Evolutionary conservation across 2,797 vertebrate species (phyloP), one percentile per base, ranked within the genome.

Genomic region (Sebastiscus tertius): DNA sequence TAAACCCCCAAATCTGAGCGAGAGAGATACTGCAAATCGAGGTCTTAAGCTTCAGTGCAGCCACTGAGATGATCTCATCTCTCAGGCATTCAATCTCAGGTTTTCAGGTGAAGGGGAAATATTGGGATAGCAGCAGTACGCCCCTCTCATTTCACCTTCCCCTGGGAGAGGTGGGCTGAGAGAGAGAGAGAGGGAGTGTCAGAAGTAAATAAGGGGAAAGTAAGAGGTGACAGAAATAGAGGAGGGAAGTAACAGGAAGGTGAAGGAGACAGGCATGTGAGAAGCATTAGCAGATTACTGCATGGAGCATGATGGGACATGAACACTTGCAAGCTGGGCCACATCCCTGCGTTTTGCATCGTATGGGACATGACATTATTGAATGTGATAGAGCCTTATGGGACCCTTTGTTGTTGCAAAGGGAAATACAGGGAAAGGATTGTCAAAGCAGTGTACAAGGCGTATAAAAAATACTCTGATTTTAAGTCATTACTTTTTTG

Each of bases 301-400:
- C 72, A 85, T 85, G 75, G 58, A 92, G 91, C 94, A 68, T 94
- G 95, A 95, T 87, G 77, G 81, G 92, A 93, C 95, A 93, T 82
- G 93, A 94, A 82, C 66, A 62, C 77, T 78, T 81, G 86, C 84
- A 63, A 74, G 74, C 72, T 67, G 27, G 34, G 85, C 79, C 84
- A 75, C 22, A 82, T 85, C 56, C 33, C 59, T 33, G 67, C 70
- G 69, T 86, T 85, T 85, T 79, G 26, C 39, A 79, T 76, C 72
- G 20, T 24, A 49, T 78, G 62, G 65, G 67, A 76, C 31, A 79
- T 61, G 77, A 81, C 42, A 33, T 55, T 42, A 77, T 14, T 85
- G 26, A 74, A 74, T 75, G 62, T 46, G 22, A 70, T 55, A 29
- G 18, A 83, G 20, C 24, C 24, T 52, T 26, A 33, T 29, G 6